phyloP scores from a whole-genome alignment of 2,888 invertebrate species.

The Drosophila leonis region DNA sequence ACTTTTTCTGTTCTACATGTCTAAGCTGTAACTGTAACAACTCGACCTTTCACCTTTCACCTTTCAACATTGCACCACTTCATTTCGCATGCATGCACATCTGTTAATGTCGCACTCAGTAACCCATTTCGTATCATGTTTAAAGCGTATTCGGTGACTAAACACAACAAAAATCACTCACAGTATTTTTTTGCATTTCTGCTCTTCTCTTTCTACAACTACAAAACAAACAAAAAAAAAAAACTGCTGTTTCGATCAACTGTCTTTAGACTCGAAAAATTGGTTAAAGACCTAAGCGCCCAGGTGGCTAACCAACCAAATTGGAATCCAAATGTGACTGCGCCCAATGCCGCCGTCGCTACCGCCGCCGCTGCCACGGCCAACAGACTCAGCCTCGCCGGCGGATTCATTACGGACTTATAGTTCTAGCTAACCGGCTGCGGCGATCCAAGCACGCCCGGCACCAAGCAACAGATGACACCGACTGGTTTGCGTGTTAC shows the following conservation, averaged over 20 bases:
- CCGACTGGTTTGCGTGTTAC: constrained; percentile 71
- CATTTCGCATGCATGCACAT: constrained; percentile 40
- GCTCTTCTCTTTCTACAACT: constrained; percentile 54
- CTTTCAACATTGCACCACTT: constrained; percentile 49
- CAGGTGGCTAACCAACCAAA: constrained; percentile 61
- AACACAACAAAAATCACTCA: constrained; percentile 40
- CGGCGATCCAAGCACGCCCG: constrained; percentile 9
- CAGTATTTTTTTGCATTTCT: constrained; percentile 63
- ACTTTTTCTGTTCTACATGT: constrained; percentile 15
- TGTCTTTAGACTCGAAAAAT: constrained; percentile 84
- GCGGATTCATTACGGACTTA: constrained; percentile 85
- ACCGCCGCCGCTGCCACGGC: constrained; percentile 42
- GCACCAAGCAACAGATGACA: constrained; percentile 8
- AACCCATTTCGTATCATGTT: constrained; percentile 19
- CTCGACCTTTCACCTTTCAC: constrained; percentile 27
- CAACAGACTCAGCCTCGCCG: constrained; percentile 83
- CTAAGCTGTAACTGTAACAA: constrained; percentile 9
- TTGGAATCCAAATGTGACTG: constrained; percentile 43
- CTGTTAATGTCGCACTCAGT: constrained; percentile 22
- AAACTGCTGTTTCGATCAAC: constrained; percentile 36
- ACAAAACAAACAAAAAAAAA: background rate
- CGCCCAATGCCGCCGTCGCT: constrained; percentile 49
- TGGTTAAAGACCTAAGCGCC: constrained; percentile 84
- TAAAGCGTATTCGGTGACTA: constrained; percentile 33
- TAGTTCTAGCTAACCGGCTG: constrained; percentile 81